phyloP scores from a whole-genome alignment of 23 tunicate species.

The Halocynthia roretzi region DNA sequence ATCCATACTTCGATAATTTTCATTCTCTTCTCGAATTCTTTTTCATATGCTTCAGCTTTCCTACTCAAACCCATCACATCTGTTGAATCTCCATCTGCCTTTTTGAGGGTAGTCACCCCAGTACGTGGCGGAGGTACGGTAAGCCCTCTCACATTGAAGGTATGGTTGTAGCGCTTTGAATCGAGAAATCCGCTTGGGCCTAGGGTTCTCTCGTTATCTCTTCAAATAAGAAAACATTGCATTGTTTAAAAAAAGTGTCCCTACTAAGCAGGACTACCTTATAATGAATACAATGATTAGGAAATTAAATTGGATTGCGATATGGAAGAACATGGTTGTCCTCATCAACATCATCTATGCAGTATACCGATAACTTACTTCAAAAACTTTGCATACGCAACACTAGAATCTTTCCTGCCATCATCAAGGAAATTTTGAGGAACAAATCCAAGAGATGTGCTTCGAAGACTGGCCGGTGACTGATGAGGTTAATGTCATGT shows the following conservation, averaged over 20 bases:
- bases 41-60: conserved; percentile 69
- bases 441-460: conserved; percentile 39
- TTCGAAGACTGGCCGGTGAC: conserved; percentile 38
- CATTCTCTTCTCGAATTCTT: conserved; percentile 78
- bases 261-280: too few species aligned
- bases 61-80: conserved; percentile 56
- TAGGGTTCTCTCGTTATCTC: conserved; percentile 67
- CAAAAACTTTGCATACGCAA: conserved; percentile 74
- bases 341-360: too few species aligned
- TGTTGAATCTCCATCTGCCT: conserved; percentile 51
- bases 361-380: conserved; percentile 5
- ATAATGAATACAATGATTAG: too few species aligned
- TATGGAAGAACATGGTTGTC: too few species aligned
- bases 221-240: neutral
- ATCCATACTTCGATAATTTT: conserved; percentile 53
- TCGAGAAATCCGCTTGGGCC: conserved; percentile 84
- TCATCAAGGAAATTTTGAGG: conserved; percentile 12
- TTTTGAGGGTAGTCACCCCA: conserved; percentile 9
- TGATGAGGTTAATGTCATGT: neutral
- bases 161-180: conserved; percentile 70
- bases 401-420: conserved; percentile 37
- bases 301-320: too few species aligned
- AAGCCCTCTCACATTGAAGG: conserved; percentile 44
- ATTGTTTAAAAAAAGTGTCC: neutral
- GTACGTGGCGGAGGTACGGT: conserved; percentile 28